Evolutionary conservation across 1,140 invertebrate genomes (phyloP).

Genomic region (Cherax destructor): DNA sequence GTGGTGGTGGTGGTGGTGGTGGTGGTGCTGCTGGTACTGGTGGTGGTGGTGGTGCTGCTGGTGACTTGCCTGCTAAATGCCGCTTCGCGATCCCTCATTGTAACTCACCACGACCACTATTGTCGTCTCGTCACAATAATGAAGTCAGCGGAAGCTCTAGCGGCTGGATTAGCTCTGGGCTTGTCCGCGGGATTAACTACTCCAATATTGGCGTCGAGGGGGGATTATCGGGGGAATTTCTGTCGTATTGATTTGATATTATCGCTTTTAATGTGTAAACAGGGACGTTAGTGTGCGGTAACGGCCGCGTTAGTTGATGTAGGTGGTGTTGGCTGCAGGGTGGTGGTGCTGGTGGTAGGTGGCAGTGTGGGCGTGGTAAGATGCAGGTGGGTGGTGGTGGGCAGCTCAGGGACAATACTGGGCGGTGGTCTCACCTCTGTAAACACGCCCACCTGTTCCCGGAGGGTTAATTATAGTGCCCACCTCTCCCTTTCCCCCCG

Average conservation of each 20-base stretch:
- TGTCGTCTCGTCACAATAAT: constrained; percentile 40
- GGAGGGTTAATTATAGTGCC: not conserved
- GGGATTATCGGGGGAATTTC: constrained; percentile 20
- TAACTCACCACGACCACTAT: not conserved
- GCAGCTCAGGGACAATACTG: not conserved
- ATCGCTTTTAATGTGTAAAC: constrained; percentile 49
- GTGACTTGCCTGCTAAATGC: not conserved
- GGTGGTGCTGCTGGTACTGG: no score
- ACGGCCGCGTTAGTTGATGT: not conserved
- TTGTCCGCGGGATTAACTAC: not conserved
- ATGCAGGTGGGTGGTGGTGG: not conserved
- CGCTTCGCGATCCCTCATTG: not conserved
- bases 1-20: no score
- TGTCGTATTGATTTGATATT: constrained; percentile 27
- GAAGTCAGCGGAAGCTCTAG: constrained; percentile 39
- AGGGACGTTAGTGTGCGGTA: not conserved
- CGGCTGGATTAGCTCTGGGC: not conserved
- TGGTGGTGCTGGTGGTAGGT: not conserved
- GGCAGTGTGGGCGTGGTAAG: not conserved
- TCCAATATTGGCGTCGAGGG: not conserved
- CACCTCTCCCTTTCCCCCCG: no score
- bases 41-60: no score
- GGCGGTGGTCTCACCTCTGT: constrained; percentile 31
- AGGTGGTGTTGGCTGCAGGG: not conserved
- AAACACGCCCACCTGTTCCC: constrained; percentile 32